Conservation (phyloP, 2,113 vertebrate species). For the Paracanthobrama guichenoti region DNA sequence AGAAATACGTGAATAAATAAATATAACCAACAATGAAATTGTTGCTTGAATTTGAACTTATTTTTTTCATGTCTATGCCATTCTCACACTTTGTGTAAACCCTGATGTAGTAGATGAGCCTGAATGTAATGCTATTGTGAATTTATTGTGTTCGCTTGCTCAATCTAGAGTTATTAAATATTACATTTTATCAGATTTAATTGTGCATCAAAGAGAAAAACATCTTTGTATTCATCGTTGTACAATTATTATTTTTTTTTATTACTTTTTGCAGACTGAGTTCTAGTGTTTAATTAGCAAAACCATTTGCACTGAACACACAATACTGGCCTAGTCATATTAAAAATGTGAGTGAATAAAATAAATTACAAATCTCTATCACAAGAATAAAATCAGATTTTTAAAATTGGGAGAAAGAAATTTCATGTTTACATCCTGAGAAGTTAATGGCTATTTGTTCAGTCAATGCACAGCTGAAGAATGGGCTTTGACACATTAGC, state of each 20-base stretch:
- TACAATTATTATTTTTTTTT: not conserved
- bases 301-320: not conserved
- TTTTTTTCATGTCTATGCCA: not conserved
- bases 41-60: not conserved
- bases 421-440: not conserved
- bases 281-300: not conserved
- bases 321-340: not conserved
- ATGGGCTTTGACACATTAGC: constrained; percentile 52
- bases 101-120: not conserved
- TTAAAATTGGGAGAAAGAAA: not conserved
- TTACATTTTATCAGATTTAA: not conserved
- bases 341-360: constrained; percentile 1
- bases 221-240: not conserved
- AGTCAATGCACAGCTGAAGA: not conserved
- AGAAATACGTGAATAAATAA: not conserved
- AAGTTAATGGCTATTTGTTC: not conserved
- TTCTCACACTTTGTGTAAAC: not conserved
- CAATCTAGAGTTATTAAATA: not conserved
- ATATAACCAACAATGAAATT: not conserved
- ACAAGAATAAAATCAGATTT: not conserved
- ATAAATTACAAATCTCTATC: constrained; percentile 18
- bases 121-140: not conserved
- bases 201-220: not conserved
- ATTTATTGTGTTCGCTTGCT: not conserved
- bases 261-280: not conserved